phyloP scores from a whole-genome alignment of 2,113 vertebrate genomes.

The Lasiurus cinereus region DNA sequence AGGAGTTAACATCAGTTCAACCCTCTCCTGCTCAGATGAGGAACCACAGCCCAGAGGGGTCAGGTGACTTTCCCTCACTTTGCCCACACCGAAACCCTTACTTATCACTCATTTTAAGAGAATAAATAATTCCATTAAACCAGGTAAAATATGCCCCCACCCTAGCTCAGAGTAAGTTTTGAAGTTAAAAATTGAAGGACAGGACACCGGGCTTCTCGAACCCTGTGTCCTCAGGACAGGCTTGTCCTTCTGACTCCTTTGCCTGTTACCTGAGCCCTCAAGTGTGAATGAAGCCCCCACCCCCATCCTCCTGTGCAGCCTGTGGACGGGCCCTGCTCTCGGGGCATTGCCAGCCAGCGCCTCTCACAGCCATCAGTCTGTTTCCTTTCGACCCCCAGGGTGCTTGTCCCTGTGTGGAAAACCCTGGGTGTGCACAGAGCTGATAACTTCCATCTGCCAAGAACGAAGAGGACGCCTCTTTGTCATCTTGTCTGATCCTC shows the following conservation, averaged over 20 bases:
- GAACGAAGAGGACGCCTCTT: fast-evolving
- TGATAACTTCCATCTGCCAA: neutral
- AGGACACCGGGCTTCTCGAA: neutral
- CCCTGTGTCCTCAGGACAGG: no score
- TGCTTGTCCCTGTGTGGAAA: neutral
- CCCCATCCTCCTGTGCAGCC: no score
- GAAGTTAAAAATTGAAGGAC: neutral
- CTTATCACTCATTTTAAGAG: neutral
- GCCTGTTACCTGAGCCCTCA: neutral
- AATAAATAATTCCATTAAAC: neutral
- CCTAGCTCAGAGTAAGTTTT: neutral
- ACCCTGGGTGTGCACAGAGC: no score
- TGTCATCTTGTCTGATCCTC: fast-evolving
- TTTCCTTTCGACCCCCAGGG: neutral
- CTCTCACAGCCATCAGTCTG: neutral
- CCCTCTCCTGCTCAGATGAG: fast-evolving
- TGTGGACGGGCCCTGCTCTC: no score
- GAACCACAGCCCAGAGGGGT: neutral
- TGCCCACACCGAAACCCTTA: neutral
- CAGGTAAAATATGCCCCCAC: neutral
- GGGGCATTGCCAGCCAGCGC: neutral
- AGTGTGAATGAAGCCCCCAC: no score
- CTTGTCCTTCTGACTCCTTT: neutral
- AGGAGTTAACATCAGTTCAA: neutral
- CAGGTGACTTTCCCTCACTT: neutral